phyloP scores from a whole-genome alignment of 2,113 vertebrate species.

The Heterocephalus glaber region DNA sequence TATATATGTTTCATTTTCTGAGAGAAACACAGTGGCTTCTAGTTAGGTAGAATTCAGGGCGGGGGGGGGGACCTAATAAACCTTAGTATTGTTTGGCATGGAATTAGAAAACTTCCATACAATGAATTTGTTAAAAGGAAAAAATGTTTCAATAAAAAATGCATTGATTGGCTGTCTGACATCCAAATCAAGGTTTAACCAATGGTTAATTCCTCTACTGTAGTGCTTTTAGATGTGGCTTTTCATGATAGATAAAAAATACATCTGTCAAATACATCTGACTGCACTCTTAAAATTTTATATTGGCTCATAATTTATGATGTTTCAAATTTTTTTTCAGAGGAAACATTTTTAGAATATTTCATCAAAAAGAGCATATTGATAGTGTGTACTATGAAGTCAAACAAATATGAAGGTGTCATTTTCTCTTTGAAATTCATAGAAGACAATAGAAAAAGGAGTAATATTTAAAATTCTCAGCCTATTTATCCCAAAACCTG shows the following conservation, averaged over 20 bases:
- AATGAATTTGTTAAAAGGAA: background rate
- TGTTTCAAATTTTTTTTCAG: background rate
- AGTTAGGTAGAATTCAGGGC: background rate
- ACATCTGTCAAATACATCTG: background rate
- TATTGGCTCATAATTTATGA: background rate
- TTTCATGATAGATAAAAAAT: background rate
- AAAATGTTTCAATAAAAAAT: background rate
- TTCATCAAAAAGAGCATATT: background rate
- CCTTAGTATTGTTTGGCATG: background rate
- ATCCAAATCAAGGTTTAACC: background rate
- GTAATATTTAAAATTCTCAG: background rate
- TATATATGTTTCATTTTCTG: background rate
- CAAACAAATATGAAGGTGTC: background rate
- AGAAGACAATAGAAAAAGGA: background rate
- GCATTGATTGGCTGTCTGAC: background rate
- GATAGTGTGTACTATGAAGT: background rate
- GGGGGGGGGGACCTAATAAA: background rate
- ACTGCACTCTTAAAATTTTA: no score
- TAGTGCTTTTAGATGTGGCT: background rate
- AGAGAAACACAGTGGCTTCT: background rate
- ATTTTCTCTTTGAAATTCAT: background rate
- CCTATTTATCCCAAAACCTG: no score
- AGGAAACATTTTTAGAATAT: background rate
- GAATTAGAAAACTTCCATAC: no score
- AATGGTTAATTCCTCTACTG: no score